These are phyloP conservation scores for Sebastes matsubarae DNA, from an alignment of 2,797 vertebrate species.

Conservation along the genomic window DNA sequence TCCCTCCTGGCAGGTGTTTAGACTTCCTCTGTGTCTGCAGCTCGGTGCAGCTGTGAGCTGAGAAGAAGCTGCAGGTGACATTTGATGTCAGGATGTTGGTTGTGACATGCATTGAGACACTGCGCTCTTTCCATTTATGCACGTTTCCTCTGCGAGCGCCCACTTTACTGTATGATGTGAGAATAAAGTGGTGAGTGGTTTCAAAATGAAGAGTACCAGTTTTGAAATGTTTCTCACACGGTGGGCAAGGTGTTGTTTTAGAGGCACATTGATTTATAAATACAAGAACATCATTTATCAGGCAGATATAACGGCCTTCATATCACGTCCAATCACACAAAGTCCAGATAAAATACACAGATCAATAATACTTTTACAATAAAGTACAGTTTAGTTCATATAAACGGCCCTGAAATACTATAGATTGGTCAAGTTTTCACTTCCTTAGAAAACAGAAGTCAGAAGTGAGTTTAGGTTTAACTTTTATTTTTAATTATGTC, in stretches of 20 bases:
- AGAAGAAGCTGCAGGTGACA: accelerated
- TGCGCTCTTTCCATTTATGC: accelerated
- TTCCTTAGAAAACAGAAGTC: not conserved
- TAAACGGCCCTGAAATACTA: not conserved
- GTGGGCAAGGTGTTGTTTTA: too few relatives aligned
- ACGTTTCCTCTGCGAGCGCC: slow-evolving; percentile 7
- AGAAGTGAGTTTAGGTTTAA: accelerated
- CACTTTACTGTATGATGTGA: not conserved
- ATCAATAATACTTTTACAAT: not conserved
- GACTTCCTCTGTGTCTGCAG: not conserved
- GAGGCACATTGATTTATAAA: not conserved
- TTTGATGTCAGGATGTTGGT: slow-evolving; percentile 38
- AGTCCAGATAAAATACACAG: not conserved
- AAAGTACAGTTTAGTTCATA: not conserved
- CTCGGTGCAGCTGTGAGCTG: not conserved
- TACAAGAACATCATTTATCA: not conserved
- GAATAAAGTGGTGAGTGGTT: not conserved
- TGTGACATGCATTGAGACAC: not conserved
- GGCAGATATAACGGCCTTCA: not conserved
- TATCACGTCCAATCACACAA: too few relatives aligned
- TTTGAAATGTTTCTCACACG: not conserved
- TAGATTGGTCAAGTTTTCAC: not conserved
- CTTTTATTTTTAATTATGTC: not conserved
- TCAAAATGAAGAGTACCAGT: not conserved
- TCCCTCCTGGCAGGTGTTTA: not conserved